These are phyloP conservation scores for Drosophila birchii DNA, from an alignment of 2,888 invertebrate species.

Conservation along the genomic window DNA sequence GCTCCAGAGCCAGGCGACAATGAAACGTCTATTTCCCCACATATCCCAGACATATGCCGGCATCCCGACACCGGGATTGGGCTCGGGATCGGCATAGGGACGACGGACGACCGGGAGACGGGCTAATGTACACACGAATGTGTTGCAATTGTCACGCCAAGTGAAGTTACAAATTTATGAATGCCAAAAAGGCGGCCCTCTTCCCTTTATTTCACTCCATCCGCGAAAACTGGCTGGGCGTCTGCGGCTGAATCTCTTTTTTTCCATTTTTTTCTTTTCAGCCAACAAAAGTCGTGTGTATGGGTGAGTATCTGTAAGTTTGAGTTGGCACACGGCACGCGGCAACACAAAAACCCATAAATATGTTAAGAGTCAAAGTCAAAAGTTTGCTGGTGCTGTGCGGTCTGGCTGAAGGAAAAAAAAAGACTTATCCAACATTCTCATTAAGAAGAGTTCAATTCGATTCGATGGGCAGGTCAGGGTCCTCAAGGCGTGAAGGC, in stretches of 20 bases:
- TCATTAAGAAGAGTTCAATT: constrained; percentile 71
- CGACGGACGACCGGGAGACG: constrained; percentile 64
- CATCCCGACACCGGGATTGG: constrained; percentile 19
- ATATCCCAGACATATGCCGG: constrained; percentile 38
- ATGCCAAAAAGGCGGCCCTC: constrained; percentile 76
- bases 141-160: constrained; percentile 84
- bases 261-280: neutral
- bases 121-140: constrained; percentile 81
- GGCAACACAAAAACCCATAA: constrained; percentile 76
- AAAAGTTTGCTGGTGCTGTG: constrained; percentile 62
- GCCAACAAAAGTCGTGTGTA: constrained; percentile 6
- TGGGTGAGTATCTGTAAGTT: constrained; percentile 33
- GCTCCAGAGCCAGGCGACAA: constrained; percentile 65
- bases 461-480: constrained; percentile 61
- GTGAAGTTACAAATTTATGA: constrained; percentile 84
- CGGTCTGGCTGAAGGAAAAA: constrained; percentile 31
- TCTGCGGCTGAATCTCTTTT: constrained; percentile 43
- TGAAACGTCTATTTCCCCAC: constrained; percentile 77
- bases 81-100: constrained; percentile 13
- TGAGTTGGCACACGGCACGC: constrained; percentile 69
- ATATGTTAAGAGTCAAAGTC: constrained; percentile 81
- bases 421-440: constrained; percentile 58
- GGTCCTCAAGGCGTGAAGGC: constrained; percentile 15
- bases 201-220: constrained; percentile 26
- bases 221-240: constrained; percentile 44